Percentiles rank a stretch among this genome's conserved stretches.
Evolutionary conservation across 2,888 invertebrate species (phyloP).

Genomic region (Heterodera filipjevi): DNA sequence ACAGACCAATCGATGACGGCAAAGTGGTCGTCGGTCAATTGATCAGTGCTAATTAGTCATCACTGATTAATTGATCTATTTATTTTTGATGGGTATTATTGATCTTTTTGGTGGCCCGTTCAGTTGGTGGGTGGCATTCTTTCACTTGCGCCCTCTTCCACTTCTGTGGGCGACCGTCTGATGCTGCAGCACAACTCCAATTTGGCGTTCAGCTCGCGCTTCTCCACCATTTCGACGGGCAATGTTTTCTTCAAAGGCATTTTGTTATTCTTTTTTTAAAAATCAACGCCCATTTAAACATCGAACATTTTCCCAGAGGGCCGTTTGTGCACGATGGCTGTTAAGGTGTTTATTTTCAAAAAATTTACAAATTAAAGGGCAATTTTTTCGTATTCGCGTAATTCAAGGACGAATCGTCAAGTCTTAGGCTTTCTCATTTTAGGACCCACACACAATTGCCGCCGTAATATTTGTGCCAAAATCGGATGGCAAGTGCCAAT

Average conservation of each 20-base stretch:
- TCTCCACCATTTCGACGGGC: slow-evolving; percentile 25
- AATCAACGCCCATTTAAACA: background rate
- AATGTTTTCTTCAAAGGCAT: slow-evolving; percentile 20
- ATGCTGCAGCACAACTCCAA: slow-evolving; percentile 31
- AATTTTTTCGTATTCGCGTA: background rate
- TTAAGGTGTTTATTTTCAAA: background rate
- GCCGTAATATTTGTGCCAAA: background rate
- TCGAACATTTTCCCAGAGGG: background rate
- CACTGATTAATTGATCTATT: too few relatives aligned
- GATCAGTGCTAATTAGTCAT: too few relatives aligned
- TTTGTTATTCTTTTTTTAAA: background rate
- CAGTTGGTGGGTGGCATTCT: background rate
- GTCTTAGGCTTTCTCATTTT: too few relatives aligned
- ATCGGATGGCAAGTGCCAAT: background rate
- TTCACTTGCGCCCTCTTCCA: background rate
- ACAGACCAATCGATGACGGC: too few relatives aligned
- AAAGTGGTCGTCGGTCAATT: too few relatives aligned
- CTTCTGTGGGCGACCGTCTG: background rate
- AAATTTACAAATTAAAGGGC: too few relatives aligned
- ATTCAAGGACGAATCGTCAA: background rate
- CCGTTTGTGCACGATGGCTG: background rate
- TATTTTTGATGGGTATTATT: too few relatives aligned
- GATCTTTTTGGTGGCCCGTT: background rate
- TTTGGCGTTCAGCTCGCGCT: slow-evolving; percentile 32
- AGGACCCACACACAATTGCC: background rate